Base-by-base conservation (phyloP, 1,140 invertebrate genomes). In the Solenopsis fugax region DNA sequence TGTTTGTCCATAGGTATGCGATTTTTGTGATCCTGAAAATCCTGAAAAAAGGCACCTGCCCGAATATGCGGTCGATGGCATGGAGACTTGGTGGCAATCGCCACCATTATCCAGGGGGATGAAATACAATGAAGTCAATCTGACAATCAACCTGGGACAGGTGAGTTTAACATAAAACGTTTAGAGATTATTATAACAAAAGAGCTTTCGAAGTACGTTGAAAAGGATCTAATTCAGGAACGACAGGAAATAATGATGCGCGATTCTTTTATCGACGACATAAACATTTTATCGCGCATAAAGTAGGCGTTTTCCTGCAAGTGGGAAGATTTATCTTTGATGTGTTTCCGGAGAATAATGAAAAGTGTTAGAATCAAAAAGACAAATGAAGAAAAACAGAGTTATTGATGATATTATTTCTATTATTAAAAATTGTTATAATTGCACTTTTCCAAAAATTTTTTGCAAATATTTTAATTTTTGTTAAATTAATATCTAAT, bases 121-220 rank as follows among this genome's bases (percentile, higher is more conserved):
- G 96, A 98, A 99, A 94, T 99, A 98, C 96, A 99, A 99, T 93
- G 97, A 99, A 96, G 98, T 99, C 91, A 99, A 99, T 94, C 96
- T 99, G 67, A 99, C 99, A 87, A 99, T 99, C 89, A 98, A 99
- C 95, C 96, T 99, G 76, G 99, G 98, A 93, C 99, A 99, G 97
- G 99, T 98, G 96, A 92, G 77, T 81, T 73, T 60, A 16, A 29
- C 16, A 37, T 71, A 45, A 67, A 52, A 21, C 18, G 37, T 1
- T 29, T 41, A 50, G 2, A 37, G 73, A 50, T 62, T 85, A 56
- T 54, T 76, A 52, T 52, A 75, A 58, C 7, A 4, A 37, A 34
- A 85, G 6, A 85, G 6, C 6, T 5, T 41, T 54, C 12, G 10
- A 52, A 29, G 10, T 13, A 21, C 16, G 16, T 77, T 24, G 5